phyloP scores from a whole-genome alignment of 2,888 invertebrate genomes.

The Eupeodes latifasciatus region DNA sequence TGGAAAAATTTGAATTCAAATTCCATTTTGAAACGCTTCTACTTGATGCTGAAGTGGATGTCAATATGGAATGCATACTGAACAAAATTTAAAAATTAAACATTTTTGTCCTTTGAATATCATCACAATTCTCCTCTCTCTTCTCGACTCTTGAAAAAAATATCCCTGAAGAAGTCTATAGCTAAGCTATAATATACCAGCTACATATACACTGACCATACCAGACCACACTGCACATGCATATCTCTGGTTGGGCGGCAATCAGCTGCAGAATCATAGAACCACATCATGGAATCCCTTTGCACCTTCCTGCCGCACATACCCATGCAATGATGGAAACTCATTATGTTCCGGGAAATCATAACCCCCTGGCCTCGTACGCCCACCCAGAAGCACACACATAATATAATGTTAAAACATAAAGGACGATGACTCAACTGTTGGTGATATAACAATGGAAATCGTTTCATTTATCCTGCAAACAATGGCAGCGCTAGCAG shows the following conservation, averaged over 20 bases:
- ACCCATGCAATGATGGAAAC: conserved; percentile 62
- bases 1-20: too few relatives aligned
- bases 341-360: conserved; percentile 74
- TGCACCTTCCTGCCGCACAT: neutral
- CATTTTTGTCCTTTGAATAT: conserved; percentile 53
- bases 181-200: neutral
- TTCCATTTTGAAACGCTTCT: neutral
- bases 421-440: conserved; percentile 77
- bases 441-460: conserved; percentile 76
- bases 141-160: conserved; percentile 29
- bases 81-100: conserved; percentile 36
- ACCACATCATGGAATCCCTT: conserved; percentile 62
- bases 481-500: conserved; percentile 72
- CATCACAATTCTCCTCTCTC: conserved; percentile 50
- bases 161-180: conserved; percentile 66
- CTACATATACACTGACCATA: conserved; percentile 55
- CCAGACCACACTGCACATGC: conserved; percentile 61
- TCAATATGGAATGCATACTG: neutral
- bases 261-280: conserved; percentile 72
- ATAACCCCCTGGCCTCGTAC: conserved; percentile 62
- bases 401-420: conserved; percentile 76
- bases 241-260: conserved; percentile 68
- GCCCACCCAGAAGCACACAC: conserved; percentile 63
- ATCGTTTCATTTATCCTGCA: conserved; percentile 77
- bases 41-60: neutral